A percentile compares a stretch with the other conserved stretches of the same genome.
phyloP scores from a whole-genome alignment of 2,888 invertebrate genomes.

The Chesias legatella region DNA sequence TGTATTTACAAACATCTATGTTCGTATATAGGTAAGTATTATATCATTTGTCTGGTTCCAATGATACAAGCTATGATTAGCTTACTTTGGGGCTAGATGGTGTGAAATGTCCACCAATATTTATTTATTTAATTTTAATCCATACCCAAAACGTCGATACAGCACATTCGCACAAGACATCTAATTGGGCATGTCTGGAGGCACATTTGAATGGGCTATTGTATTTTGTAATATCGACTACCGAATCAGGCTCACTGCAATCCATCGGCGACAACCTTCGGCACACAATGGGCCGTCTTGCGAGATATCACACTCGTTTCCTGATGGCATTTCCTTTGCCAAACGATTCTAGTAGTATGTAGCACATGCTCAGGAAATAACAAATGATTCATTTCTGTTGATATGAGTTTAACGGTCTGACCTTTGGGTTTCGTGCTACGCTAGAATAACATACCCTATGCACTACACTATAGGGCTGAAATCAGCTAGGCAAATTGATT shows the following conservation, averaged over 20 bases:
- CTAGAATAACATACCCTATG: slow-evolving; percentile 12
- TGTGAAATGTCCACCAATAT: too few relatives aligned
- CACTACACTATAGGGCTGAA: slow-evolving; percentile 15
- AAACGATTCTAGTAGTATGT: slow-evolving; percentile 23
- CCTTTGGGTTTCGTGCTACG: slow-evolving; percentile 21
- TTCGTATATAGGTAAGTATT: too few relatives aligned
- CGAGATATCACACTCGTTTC: slow-evolving; percentile 45
- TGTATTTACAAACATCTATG: too few relatives aligned
- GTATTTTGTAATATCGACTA: slow-evolving; percentile 16
- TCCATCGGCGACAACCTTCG: slow-evolving; percentile 38
- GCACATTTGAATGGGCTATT: slow-evolving; percentile 24
- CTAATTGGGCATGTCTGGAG: slow-evolving; percentile 12
- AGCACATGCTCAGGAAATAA: slow-evolving; percentile 23
- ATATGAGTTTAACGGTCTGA: slow-evolving; percentile 25
- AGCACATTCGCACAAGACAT: background rate
- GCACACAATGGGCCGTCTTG: slow-evolving; percentile 44
- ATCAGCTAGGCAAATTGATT: slow-evolving; percentile 1
- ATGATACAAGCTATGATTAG: too few relatives aligned
- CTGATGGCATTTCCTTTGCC: slow-evolving; percentile 47
- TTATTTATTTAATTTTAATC: too few relatives aligned
- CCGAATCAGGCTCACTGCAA: slow-evolving; percentile 23
- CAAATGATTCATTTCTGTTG: slow-evolving; percentile 29
- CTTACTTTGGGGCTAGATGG: too few relatives aligned
- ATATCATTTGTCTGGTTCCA: too few relatives aligned
- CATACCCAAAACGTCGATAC: too few relatives aligned